Percentiles rank a stretch among this genome's conserved stretches.
These are phyloP conservation scores for Chromis chromis DNA, from an alignment of 2,797 vertebrate species.

Conservation along the genomic window DNA sequence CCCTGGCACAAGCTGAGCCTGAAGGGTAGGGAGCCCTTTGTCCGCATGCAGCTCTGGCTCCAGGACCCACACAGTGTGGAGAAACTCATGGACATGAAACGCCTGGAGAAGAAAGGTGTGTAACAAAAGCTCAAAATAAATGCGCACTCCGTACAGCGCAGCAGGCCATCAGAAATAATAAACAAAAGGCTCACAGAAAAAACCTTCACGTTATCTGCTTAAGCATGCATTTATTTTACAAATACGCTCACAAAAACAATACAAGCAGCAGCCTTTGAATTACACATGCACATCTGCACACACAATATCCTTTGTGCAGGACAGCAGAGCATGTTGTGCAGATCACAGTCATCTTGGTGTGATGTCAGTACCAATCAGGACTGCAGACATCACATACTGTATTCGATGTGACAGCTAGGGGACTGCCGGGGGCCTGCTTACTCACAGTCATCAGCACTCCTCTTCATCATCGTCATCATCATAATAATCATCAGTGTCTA, in stretches of 20 bases:
- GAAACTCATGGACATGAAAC: conserved; percentile 99
- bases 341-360: conserved; percentile 82
- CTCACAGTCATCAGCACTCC: conserved; percentile 84
- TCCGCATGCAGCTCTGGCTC: conserved; percentile 99
- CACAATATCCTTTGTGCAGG: conserved; percentile 75
- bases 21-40: conserved; percentile 97
- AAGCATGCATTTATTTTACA: conserved; percentile 49
- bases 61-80: conserved; percentile 97
- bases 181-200: conserved; percentile 55
- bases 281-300: conserved; percentile 67
- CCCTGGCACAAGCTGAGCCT: conserved; percentile 99
- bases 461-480: conserved; percentile 82
- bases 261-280: conserved; percentile 58
- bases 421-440: conserved; percentile 83
- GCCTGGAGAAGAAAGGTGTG: conserved; percentile 99
- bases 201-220: conserved; percentile 24
- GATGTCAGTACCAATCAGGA: conserved; percentile 83
- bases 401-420: conserved; percentile 84
- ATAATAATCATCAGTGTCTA: conserved; percentile 79
- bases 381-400: conserved; percentile 76
- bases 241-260: conserved; percentile 42
- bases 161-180: conserved; percentile 85
- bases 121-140: conserved; percentile 81
- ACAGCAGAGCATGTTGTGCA: conserved; percentile 83
- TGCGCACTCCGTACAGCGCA: conserved; percentile 67